These are phyloP conservation scores for Arenaria interpres DNA, from an alignment of 2,113 vertebrate species.

Conservation along the genomic window DNA sequence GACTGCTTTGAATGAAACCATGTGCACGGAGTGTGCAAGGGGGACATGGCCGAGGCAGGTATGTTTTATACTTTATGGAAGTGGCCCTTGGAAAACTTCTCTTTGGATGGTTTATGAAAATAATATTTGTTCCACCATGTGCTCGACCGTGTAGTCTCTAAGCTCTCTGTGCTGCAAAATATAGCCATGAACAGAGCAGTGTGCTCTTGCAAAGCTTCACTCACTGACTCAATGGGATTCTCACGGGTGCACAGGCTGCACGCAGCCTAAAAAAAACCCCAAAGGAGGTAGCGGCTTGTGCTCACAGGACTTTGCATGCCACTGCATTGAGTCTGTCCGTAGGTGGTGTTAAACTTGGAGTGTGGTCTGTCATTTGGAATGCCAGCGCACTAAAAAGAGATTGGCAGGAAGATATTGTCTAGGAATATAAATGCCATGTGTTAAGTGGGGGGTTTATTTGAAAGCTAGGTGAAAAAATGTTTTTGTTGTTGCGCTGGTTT, in stretches of 20 bases:
- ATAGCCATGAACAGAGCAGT: not conserved
- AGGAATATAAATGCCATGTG: slow-evolving; percentile 36
- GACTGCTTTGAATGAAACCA: slow-evolving; percentile 5
- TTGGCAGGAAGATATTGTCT: slow-evolving; percentile 18
- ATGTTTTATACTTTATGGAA: not conserved
- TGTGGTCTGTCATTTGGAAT: slow-evolving; percentile 24
- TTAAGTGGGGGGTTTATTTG: slow-evolving; percentile 9
- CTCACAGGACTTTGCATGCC: not conserved
- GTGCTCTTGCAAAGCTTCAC: not conserved
- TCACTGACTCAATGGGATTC: not conserved
- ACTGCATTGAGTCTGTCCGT: not conserved
- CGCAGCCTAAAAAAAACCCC: not conserved
- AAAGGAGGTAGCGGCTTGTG: not conserved
- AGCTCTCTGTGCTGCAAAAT: not conserved
- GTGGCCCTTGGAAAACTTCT: not conserved
- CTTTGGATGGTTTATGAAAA: not conserved
- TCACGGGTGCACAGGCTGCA: not conserved
- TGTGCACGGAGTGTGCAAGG: not conserved
- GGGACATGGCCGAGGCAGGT: not conserved
- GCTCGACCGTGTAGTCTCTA: not conserved
- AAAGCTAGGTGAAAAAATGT: not conserved
- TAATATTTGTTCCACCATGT: not conserved
- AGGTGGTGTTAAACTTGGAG: slow-evolving; percentile 41
- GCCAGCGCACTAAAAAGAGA: slow-evolving; percentile 30
- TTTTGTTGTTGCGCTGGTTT: not conserved